phyloP scores from a whole-genome alignment of 2,797 vertebrate genomes.

The Melanitta fusca region DNA sequence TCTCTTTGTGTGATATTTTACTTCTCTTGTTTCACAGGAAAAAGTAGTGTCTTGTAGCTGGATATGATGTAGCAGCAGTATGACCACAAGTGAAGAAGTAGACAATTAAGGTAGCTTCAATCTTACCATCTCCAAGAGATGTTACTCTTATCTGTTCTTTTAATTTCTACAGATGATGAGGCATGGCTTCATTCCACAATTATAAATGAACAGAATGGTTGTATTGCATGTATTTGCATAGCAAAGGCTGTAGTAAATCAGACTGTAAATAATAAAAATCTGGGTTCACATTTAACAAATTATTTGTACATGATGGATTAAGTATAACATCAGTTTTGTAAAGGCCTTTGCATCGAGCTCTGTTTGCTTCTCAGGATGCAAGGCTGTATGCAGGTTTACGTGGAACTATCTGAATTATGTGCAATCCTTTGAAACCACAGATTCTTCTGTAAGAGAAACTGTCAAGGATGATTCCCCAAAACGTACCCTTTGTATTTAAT shows the following conservation, averaged over 20 bases:
- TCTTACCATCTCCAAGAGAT: not conserved
- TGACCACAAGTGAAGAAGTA: not conserved
- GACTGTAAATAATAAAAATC: not conserved
- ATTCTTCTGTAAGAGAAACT: not conserved
- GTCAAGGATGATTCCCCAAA: not conserved
- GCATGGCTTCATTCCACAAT: not conserved
- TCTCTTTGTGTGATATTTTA: not conserved
- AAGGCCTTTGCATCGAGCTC: not conserved
- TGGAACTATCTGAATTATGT: not conserved
- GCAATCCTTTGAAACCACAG: not conserved
- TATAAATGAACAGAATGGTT: not conserved
- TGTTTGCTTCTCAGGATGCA: not conserved
- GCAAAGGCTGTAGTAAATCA: not conserved
- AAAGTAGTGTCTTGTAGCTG: not conserved
- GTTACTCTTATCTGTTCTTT: not conserved
- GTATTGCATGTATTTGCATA: not conserved
- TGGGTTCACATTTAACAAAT: not conserved
- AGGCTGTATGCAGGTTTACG: not conserved
- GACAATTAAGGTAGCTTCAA: not conserved
- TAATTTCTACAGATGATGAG: not conserved
- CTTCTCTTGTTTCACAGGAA: not conserved
- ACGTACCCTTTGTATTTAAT: not conserved
- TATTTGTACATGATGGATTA: not conserved
- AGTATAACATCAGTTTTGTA: not conserved
- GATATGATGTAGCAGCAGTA: not conserved